Evolutionary conservation across 2,113 vertebrate genomes (phyloP), one percentile per base, ranked within the genome.

Genomic region (Scomber colias): DNA sequence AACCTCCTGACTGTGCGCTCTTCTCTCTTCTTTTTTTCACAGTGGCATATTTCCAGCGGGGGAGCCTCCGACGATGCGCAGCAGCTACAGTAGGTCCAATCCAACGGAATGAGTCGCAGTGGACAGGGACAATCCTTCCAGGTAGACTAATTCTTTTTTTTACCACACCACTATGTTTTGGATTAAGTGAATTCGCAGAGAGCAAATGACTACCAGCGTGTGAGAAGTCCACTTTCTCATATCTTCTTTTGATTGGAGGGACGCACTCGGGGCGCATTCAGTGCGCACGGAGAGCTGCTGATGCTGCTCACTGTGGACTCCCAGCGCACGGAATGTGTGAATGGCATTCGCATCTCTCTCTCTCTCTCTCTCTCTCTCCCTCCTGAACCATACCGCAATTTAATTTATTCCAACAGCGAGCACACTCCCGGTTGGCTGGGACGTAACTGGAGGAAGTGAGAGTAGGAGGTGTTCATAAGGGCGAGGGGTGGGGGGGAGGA

Each of bases 321-420:
- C 54, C 87, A 44, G 84, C 78, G 79, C 82, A 75, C 82, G 74
- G 89, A 78, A 46, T 55, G 90, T 78, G 91, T 90, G 89, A 87
- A 84, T 79, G 88, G 77, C 80, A 82, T 81, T 70, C 46, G 48
- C 65, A 46, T 63, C 62, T 53, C 87, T 71, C 79, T 79, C 79
- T 82, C 64, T 50, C 71, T 65, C 60, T 60, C 24, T 15, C 75
- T 24, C 54, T 61, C 81, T 51, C 77, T 75, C 86, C 70, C 85
- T 83, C 45, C 83, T 61, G 61, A 51, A 64, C 85, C 73, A 69
- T 51, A 61, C 63, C 67, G 88, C 86, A 81, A 86, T 89, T 84
- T 91, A 87, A 92, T 94, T 92, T 94, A 94, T 94, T 93, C 92
- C 85, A 80, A 81, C 89, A 85, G 73, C 87, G 77, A 91, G 79